Conservation (phyloP, 2,888 invertebrate species). For the Dryobota labecula region DNA sequence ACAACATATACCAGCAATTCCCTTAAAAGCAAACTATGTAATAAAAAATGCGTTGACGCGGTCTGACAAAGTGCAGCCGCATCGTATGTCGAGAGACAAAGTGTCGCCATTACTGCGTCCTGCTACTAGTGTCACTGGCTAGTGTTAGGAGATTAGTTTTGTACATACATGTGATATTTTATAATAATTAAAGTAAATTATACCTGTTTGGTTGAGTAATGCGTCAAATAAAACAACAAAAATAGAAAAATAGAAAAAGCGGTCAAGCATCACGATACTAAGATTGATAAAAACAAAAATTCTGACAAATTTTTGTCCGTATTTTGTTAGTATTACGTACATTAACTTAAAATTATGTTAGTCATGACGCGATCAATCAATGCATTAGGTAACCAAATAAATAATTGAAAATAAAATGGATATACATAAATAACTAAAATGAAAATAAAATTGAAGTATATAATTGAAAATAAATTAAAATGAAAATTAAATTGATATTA, state of each 20-base stretch:
- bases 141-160: constrained; percentile 55
- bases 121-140: constrained; percentile 41
- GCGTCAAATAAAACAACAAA: neutral
- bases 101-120: constrained; percentile 59
- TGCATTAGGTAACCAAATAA: no score
- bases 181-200: constrained; percentile 22
- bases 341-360: no score
- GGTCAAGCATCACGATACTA: no score
- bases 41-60: constrained; percentile 77
- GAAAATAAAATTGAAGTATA: no score
- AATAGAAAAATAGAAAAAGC: neutral
- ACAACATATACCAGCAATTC: constrained; percentile 57
- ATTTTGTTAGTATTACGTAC: no score
- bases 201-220: constrained; percentile 11
- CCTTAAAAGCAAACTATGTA: constrained; percentile 67
- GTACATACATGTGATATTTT: constrained; percentile 43
- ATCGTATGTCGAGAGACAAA: constrained; percentile 64
- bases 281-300: neutral
- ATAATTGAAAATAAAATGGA: no score
- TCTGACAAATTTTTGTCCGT: no score
- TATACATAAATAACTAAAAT: no score
- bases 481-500: no score
- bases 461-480: no score
- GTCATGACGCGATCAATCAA: no score
- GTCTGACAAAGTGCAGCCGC: constrained; percentile 75